These are phyloP conservation scores for Cylindroiulus punctatus DNA, from an alignment of 2,888 invertebrate genomes.

Conservation along the genomic window DNA sequence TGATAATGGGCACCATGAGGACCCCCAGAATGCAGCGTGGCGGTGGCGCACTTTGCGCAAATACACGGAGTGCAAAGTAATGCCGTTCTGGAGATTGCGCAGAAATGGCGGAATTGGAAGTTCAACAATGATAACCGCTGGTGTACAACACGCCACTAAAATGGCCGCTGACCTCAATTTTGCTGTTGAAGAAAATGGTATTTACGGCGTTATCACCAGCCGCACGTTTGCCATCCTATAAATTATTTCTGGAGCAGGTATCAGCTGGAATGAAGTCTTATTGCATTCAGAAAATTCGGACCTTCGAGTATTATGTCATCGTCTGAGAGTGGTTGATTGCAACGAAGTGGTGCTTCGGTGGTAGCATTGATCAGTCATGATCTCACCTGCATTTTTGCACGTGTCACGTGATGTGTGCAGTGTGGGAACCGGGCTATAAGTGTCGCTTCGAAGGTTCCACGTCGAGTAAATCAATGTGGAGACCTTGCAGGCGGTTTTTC, in stretches of 20 bases:
- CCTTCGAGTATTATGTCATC: too few species aligned
- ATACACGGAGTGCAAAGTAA: conserved; percentile 1
- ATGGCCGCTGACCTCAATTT: conserved; percentile 37
- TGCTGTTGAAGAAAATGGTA: neutral
- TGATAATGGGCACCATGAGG: conserved; percentile 20
- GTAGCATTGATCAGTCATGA: too few species aligned
- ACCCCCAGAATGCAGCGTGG: neutral
- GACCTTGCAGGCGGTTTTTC: neutral
- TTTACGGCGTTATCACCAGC: neutral
- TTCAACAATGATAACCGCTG: conserved; percentile 37
- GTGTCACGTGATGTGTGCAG: neutral
- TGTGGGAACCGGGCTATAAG: neutral
- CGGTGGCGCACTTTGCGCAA: neutral
- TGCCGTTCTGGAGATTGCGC: neutral
- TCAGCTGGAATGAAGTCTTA: too few species aligned
- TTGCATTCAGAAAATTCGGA: too few species aligned
- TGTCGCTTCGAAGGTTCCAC: neutral
- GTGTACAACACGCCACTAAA: conserved; percentile 15
- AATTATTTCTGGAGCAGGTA: too few species aligned
- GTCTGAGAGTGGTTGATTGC: too few species aligned
- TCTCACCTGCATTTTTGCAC: too few species aligned
- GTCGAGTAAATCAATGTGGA: neutral
- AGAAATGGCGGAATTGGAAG: neutral
- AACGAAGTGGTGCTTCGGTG: too few species aligned
- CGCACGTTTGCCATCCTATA: neutral